phyloP scores from a whole-genome alignment of 2,797 vertebrate genomes.

The Acropternis orthonyx region DNA sequence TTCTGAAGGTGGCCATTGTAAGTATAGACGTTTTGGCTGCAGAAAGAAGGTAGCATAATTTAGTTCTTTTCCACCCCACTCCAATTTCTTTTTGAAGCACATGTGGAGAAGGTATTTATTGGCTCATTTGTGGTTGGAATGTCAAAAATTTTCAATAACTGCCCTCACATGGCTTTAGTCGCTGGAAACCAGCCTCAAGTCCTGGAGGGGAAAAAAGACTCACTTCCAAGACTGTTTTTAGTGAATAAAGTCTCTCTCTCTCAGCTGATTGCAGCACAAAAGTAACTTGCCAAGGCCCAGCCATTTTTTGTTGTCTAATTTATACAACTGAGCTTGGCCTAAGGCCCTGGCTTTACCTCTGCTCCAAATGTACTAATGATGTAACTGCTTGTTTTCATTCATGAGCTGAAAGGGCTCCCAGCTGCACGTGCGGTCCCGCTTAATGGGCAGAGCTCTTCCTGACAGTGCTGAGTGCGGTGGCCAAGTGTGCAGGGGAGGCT shows the following conservation, averaged over 20 bases:
- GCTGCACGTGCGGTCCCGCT: conserved; percentile 65
- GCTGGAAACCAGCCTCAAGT: conserved; percentile 78
- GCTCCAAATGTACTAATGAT: conserved; percentile 77
- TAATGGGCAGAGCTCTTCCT: conserved; percentile 61
- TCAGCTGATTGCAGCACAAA: conserved; percentile 80
- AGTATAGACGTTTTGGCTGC: conserved; percentile 80
- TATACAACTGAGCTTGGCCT: conserved; percentile 74
- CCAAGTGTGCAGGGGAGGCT: not conserved
- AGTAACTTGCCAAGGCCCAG: conserved; percentile 73
- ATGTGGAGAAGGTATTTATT: conserved; percentile 91
- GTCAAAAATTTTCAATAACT: conserved; percentile 90
- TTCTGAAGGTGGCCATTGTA: conserved; percentile 84
- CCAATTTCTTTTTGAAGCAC: conserved; percentile 84
- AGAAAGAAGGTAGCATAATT: conserved; percentile 83
- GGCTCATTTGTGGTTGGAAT: conserved; percentile 91
- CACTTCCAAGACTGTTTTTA: conserved; percentile 76
- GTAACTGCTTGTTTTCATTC: conserved; percentile 80
- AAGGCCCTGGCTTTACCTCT: conserved; percentile 69
- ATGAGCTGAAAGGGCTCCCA: conserved; percentile 69
- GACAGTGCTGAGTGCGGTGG: not conserved
- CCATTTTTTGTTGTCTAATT: conserved; percentile 79
- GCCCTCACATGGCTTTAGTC: conserved; percentile 79
- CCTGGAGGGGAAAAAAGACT: conserved; percentile 51
- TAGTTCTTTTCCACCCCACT: conserved; percentile 78
- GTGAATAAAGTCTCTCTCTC: conserved; percentile 80